Evolutionary conservation across 2,888 invertebrate species (phyloP), one percentile per base, ranked within the genome.

Genomic region (Lydus trimaculatus): DNA sequence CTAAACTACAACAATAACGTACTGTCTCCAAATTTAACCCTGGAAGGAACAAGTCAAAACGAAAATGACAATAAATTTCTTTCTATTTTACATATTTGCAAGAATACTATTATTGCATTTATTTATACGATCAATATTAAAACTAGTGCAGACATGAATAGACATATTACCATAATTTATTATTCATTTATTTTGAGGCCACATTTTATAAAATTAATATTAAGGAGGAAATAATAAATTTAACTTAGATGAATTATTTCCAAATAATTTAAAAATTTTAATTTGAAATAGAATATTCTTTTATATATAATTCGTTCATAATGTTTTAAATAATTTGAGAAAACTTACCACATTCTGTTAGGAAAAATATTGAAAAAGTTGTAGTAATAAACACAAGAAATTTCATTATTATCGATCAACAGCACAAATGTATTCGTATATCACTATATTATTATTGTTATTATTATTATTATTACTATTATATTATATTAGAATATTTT

Each of bases 1-100:
- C 85, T 63, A 83, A 72, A 66, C 73, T 78, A 70, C 85, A 85
- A 66, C 85, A 85, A 61, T 81, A 78, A 72, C 79, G 82, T 67
- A 83, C 72, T 5, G 80, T 81, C 66, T 81, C 80, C 23, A 80
- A 4, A 65, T 80, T 78, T 25, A 81, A 72, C 56, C 79, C 84
- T 84, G 71, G n/a, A 13, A 52, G 23, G 20, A 48, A 48, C 8
- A 48, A 48, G 6, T n/a, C 7, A 48, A 48, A n/a, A 48, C n/a
- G 17, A 23, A 20, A 69, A 79, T 75, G 28, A 64, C n/a, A 59
- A 59, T 58, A 9, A 58, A 61, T 59, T 33, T 15, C 6, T 31
- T 17, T 23, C 15, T 60, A 20, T 60, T 64, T 67, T 64, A 17
- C 20, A 48, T 13, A 31, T 59, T 68, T 64, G 65, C 69, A 69